A percentile compares a stretch with the other conserved stretches of the same genome.
These are phyloP conservation scores for Ivindomyrus marchei DNA, from an alignment of 2,113 vertebrate genomes.

Conservation along the genomic window DNA sequence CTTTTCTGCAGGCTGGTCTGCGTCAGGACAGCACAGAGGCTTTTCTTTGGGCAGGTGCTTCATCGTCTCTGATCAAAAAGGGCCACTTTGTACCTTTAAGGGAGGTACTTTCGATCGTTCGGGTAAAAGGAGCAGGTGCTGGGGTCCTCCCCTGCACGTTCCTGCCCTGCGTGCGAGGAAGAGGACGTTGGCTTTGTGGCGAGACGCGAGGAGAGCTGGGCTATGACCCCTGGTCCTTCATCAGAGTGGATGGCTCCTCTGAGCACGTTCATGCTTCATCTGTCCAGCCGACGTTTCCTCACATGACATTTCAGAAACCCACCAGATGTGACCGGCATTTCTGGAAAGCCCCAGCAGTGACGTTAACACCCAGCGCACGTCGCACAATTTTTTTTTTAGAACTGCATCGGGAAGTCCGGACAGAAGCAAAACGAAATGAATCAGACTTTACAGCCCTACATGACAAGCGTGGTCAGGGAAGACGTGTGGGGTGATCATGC, in stretches of 20 bases:
- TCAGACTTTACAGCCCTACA: background rate
- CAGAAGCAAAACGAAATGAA: background rate
- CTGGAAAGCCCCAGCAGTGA: background rate
- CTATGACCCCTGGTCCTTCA: background rate
- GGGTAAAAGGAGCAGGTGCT: background rate
- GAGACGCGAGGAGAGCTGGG: background rate
- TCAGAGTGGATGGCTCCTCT: background rate
- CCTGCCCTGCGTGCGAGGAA: background rate
- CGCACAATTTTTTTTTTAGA: background rate
- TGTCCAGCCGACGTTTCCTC: background rate
- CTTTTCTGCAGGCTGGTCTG: constrained; percentile 13
- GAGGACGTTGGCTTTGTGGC: background rate
- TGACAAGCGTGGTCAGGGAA: background rate
- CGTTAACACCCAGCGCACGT: background rate
- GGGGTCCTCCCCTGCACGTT: background rate
- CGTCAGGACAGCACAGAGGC: background rate
- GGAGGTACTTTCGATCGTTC: background rate
- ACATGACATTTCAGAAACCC: background rate
- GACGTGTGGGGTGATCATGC: background rate
- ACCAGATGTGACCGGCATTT: background rate
- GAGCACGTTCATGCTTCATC: background rate
- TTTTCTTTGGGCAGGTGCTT: background rate
- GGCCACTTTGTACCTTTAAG: background rate
- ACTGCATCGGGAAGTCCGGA: background rate
- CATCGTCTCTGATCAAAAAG: background rate